Evolutionary conservation across 2,797 vertebrate species (phyloP), one percentile per base, ranked within the genome.

Genomic region (Bryconaethiops microstoma): DNA sequence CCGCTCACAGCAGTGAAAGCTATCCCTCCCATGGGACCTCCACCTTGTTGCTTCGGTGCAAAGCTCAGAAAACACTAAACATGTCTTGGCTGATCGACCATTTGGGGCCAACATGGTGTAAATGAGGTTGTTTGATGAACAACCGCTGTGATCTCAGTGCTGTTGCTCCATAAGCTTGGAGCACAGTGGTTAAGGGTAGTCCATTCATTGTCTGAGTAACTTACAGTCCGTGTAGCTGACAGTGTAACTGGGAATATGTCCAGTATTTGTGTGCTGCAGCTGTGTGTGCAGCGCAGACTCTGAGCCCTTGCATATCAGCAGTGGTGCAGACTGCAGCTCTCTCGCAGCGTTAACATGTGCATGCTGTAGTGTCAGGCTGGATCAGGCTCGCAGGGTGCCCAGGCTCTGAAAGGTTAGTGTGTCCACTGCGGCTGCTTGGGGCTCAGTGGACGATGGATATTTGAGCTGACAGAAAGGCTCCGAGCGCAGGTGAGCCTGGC

Each of bases 401-500:
- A 89, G 86, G 83, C 62, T 86, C 90, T 87, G 80, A 91, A 88
- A 92, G 89, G 91, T 91, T 90, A 90, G 84, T 54, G 76, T 81
- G 86, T 77, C 80, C 85, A 59, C 72, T 50, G 67, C 35, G 67
- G 76, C 63, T 23, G 60, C 76, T 59, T 62, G 29, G 45, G 23
- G 52, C 1, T 73, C 60, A 9, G 60, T n/a, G 10, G 23, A 71
- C 70, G 79, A 89, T 79, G 85, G 86, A 89, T 90, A 93, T 92
- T 87, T 79, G 77, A 92, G 85, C 83, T 92, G 92, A 92, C 92
- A 92, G 89, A 84, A 81, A 74, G 62, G 87, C 75, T 87, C 80
- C 88, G 86, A 88, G 85, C 90, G 82, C 91, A 92, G 93, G 89
- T 92, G 90, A 93, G 89, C 86, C 84, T 88, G 84, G 77, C 85